These are phyloP conservation scores for Hofmannophila pseudospretella DNA, from an alignment of 2,888 invertebrate species.

Conservation along the genomic window DNA sequence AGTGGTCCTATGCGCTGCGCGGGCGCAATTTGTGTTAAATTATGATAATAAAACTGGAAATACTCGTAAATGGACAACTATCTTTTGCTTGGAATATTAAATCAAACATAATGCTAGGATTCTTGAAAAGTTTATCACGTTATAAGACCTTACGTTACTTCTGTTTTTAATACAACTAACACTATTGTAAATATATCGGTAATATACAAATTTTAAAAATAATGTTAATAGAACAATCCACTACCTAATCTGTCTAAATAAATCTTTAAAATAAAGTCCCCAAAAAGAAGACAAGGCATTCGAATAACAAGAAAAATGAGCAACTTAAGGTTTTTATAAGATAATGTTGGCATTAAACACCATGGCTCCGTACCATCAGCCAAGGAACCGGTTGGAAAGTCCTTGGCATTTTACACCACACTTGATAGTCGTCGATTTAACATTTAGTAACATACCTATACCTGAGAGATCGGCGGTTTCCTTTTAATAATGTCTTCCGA, in stretches of 20 bases:
- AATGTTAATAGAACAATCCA: too few relatives aligned
- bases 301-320: not conserved
- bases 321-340: not conserved
- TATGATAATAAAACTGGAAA: constrained; percentile 3
- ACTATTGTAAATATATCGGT: too few relatives aligned
- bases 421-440: constrained; percentile 1
- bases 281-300: not conserved
- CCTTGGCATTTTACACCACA: constrained; percentile 38
- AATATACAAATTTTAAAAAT: too few relatives aligned
- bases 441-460: not conserved
- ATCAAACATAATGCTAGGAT: too few relatives aligned
- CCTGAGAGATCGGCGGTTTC: not conserved
- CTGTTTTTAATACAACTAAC: too few relatives aligned
- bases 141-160: too few relatives aligned
- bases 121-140: too few relatives aligned
- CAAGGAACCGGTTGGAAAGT: constrained; percentile 33
- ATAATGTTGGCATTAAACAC: constrained; percentile 26
- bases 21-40: constrained; percentile 1
- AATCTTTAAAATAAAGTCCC: not conserved
- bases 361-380: constrained; percentile 19
- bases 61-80: too few relatives aligned
- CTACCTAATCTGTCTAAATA: too few relatives aligned
- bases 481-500: not conserved
- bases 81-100: too few relatives aligned
- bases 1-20: not conserved